Evolutionary conservation across 2,797 vertebrate species (phyloP), one percentile per base, ranked within the genome.

Genomic region (Chloroceryle inda): DNA sequence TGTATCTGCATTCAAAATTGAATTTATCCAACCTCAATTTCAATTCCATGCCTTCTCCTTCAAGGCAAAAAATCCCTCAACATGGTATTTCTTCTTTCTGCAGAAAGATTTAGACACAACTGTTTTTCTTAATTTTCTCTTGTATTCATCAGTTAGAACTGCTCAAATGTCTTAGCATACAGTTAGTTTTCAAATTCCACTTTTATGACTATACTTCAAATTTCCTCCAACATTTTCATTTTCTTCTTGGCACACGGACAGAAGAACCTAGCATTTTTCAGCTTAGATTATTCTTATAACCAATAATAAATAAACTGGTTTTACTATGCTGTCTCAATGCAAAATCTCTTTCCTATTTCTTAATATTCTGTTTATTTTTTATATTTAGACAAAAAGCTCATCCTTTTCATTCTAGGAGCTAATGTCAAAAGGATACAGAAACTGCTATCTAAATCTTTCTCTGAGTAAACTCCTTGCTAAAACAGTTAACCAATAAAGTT

Each of bases 31-130:
- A 58, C 63, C 75, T 73, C 53, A 85, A 33, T 75, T 94, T 89
- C 56, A 75, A 93, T 88, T 91, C 87, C 75, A 87, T 78, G 71
- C 62, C 10, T 87, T 79, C 45, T 89, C 56, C 33, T 93, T 15
- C 50, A 92, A 82, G 85, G 55, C 67, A 92, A 33, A 82, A 73
- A 80, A 61, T 5, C 8, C 7, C 33, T 44, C 33, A 61, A 67
- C 10, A 49, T 47, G 21, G 68, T 82, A 79, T 69, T 84, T 72
- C 58, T 78, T 69, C 29, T 66, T 89, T 50, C 62, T 33, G 75
- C 35, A 82, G 45, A 91, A 94, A 73, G 19, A 94, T 58, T 89
- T 68, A 73, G 29, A n/a, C 37, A 95, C 45, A 82, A 69, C 9
- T 87, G 18, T 37, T 37, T 37, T 23, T 90, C n/a, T 76, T 42